Base-by-base conservation (phyloP, 2,888 invertebrate genomes). In the Phalera bucephala region DNA sequence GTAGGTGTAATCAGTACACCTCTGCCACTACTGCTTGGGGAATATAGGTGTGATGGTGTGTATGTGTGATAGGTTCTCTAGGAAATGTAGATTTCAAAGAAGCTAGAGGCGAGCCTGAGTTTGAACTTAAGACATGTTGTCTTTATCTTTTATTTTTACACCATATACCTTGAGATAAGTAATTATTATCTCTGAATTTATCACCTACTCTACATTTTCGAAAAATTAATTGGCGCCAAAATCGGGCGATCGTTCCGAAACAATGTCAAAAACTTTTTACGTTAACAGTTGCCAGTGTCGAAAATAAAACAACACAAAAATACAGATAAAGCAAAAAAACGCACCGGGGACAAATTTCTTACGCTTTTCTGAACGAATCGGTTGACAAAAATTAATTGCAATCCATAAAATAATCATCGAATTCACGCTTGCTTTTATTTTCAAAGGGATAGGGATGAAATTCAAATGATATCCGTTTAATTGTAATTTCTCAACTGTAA, bases 251-350 rank as follows among this genome's bases (percentile, higher is more conserved):
- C 67, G 73, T 68, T 66, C 62, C 67, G 64, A 72, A 80, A 81
- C 80, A 80, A 82, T 81, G 83, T 84, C 84, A 81, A 73, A 80
- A 78, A 72, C 74, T 80, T 82, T 84, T 85, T 78, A 68, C 77
- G 71, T 68, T 64, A 72, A 78, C 79, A 74, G 71, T 75, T 73
- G 64, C 72, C 69, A 66, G 66, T 56, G 62, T 46, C 53, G 40
- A 67, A 66, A 70, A 70, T 66, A 67, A 74, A 67, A 65, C 72
- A 64, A 49, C 48, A 43, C 48, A 43, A 49, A 61, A 63, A 52
- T 54, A 57, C 60, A 61, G 57, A 65, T 46, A 56, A 48, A 46
- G 60, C 64, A 75, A 78, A n/a, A n/a, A 72, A 72, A 69, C 57
- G 60, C 51, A 57, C 61, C 35, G 53, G 63, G 72, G 84, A 86